Evolutionary conservation across 2,113 vertebrate species (phyloP).

Genomic region (Seriola dumerili): DNA sequence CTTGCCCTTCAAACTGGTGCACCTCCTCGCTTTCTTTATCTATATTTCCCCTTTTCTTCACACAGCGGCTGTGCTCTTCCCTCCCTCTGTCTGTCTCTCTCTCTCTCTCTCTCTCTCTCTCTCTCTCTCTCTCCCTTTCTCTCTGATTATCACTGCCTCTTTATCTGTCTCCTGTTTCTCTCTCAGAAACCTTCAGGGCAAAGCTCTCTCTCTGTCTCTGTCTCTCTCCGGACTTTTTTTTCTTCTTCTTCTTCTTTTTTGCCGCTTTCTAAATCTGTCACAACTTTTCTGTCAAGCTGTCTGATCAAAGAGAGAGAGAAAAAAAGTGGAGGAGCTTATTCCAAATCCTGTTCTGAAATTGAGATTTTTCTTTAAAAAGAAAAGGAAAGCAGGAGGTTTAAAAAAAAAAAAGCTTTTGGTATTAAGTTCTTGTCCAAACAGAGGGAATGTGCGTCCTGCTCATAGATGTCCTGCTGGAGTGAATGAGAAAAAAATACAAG

Average conservation of each 20-base stretch:
- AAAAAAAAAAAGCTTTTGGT: constrained; percentile 18
- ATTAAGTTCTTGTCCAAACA: constrained; percentile 62
- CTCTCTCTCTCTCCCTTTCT: constrained; percentile 6
- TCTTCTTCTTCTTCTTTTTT: background rate
- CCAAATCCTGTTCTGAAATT: constrained; percentile 50
- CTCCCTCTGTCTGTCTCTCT: constrained; percentile 37
- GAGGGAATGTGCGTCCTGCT: constrained; percentile 57
- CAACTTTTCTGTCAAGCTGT: constrained; percentile 52
- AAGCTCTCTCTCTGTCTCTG: constrained; percentile 36
- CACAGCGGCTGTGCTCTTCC: constrained; percentile 69
- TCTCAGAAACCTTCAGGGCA: constrained; percentile 64
- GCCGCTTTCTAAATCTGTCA: constrained; percentile 55
- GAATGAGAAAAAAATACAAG: constrained; percentile 68
- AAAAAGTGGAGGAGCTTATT: constrained; percentile 45
- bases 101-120: constrained; percentile 43
- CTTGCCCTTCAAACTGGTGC: constrained; percentile 71
- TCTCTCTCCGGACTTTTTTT: background rate
- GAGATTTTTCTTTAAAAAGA: constrained; percentile 1
- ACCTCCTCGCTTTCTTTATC: constrained; percentile 73
- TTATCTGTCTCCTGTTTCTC: constrained; percentile 66
- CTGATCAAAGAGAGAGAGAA: constrained; percentile 48
- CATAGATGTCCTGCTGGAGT: constrained; percentile 53
- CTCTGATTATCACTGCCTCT: constrained; percentile 55
- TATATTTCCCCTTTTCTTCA: constrained; percentile 55
- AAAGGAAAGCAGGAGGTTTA: background rate